Evolutionary conservation across 2,888 invertebrate genomes (phyloP), one percentile per base, ranked within the genome.

Genomic region (Stramonita haemastoma): DNA sequence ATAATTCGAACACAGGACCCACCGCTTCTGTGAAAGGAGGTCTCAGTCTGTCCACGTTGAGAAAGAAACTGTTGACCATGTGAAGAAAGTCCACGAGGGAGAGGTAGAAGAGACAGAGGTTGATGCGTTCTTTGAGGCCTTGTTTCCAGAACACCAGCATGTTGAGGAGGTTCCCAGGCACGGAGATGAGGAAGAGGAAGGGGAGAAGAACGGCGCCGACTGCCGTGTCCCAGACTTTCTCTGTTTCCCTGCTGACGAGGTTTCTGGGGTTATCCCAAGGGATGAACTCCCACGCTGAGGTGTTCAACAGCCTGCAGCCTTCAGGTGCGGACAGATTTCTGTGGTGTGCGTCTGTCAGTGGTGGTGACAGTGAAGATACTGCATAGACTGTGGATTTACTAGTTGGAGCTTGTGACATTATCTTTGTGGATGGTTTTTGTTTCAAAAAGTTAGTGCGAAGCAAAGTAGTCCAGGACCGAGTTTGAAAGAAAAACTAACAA

Each of bases 61-160:
- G 29, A 66, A 86, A 66, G 2, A 86, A 36, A 66, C 26, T 56
- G 34, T 86, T 46, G 34, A 86, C 13, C 86, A 86, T 60, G 86
- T 86, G 56, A 66, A 66, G 66, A 22, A 66, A 29, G n/a, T 86
- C 86, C 34, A 57, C 86, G 1, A 86, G 60, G 19, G 86, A 86
- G 66, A 86, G 86, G 26, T 17, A 19, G 70, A 86, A 86, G 34
- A 86, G 86, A 29, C 86, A 86, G 34, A 86, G 56, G 86, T 86
- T 86, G 86, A 86, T 86, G 13, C 86, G 60, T 57, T 86, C 86
- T 26, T 26, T 86, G 56, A 86, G 86, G 66, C 86, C 86, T 22
- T 86, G 86, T 22, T 66, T 86, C 34, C 60, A 86, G 70, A 86
- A 86, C 26, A 86, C 86, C 70, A 66, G 34, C 66, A 66, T 66